A percentile compares a stretch with the other conserved stretches of the same genome.
These are phyloP conservation scores for Botrylloides violaceus DNA, from an alignment of 23 tunicate species.

Conservation along the genomic window DNA sequence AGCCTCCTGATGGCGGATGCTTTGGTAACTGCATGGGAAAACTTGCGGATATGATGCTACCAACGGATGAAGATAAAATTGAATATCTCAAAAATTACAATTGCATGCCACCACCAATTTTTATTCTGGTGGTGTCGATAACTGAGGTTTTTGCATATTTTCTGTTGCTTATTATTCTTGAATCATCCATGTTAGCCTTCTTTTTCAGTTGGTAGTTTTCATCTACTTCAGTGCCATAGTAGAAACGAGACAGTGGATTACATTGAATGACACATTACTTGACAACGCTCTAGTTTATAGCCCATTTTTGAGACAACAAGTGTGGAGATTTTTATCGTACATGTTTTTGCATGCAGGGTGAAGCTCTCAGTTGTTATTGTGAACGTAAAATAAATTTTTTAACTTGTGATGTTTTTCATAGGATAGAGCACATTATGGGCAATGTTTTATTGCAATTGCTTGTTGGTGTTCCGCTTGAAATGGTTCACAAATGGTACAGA, in stretches of 20 bases:
- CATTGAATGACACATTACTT: slow-evolving; percentile 41
- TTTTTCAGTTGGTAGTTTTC: slow-evolving; percentile 38
- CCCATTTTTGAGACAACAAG: slow-evolving; percentile 68
- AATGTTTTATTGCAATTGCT: slow-evolving; percentile 72
- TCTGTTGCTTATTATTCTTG: not conserved
- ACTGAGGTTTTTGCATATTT: slow-evolving; percentile 37
- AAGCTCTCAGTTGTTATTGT: not conserved
- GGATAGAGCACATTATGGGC: slow-evolving; percentile 87
- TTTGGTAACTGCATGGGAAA: slow-evolving; percentile 30
- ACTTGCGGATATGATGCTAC: slow-evolving; percentile 53
- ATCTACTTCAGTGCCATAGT: slow-evolving; percentile 63
- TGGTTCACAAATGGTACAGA: slow-evolving; percentile 75
- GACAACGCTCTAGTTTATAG: slow-evolving; percentile 57
- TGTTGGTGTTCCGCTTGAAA: slow-evolving; percentile 80
- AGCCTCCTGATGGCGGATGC: slow-evolving; percentile 8
- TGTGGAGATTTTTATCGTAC: slow-evolving; percentile 86
- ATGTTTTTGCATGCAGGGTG: slow-evolving; percentile 81
- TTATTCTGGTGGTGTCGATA: slow-evolving; percentile 48
- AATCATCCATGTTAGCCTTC: not conserved
- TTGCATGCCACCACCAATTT: slow-evolving; percentile 90
- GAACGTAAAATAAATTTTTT: not conserved
- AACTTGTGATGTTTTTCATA: not conserved
- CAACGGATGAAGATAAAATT: slow-evolving; percentile 73
- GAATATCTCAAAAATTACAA: slow-evolving; percentile 52
- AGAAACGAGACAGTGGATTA: slow-evolving; percentile 71